Evolutionary conservation across 1,140 invertebrate genomes (phyloP), one percentile per base, ranked within the genome.

Genomic region (Lineus longissimus): DNA sequence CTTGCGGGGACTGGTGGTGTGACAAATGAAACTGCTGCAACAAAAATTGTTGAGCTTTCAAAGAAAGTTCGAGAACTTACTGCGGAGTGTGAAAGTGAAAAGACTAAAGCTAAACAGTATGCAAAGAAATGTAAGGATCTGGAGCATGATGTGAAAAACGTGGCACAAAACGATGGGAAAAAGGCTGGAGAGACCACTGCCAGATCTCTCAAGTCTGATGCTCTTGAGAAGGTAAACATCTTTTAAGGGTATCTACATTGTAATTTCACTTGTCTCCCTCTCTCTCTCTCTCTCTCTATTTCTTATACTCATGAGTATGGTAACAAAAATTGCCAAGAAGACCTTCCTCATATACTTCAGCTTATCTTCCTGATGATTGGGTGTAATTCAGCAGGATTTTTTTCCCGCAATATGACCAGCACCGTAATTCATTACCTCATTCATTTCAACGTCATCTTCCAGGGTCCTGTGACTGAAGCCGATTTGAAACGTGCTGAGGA

Each of bases 11-110:
- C 59, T 51, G 67, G 64, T 31, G 62, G 63, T 40, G 66, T 80
- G 23, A 76, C 75, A 2, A 77, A 73, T 73, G 79, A 81, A 63
- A 75, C 76, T 30, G 80, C 79, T 56, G 78, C 79, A 9, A 72
- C 74, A 17, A 82, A 81, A 62, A 81, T 82, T 56, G 77, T 82
- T 2, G 81, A 82, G 62, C 66, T 82, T 13, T 81, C 79, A 7
- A 82, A 81, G 60, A 81, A 80, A 68, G 65, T 80, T 13, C 63
- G 81, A 22, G 78, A 82, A 59, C 65, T 81, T 65, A 80, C 72
- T 19, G 69, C 80, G 29, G 77, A 81, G 57, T 60, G 80, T 31
- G 80, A 82, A 66, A 68, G 69, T 19, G 79, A 82, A 62, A 76
- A 69, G 61, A 80, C 77, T 13, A 78, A 76, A 67, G 54, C 65